These are phyloP conservation scores for Parnassius mnemosyne DNA, from an alignment of 2,888 invertebrate species.

Conservation along the genomic window DNA sequence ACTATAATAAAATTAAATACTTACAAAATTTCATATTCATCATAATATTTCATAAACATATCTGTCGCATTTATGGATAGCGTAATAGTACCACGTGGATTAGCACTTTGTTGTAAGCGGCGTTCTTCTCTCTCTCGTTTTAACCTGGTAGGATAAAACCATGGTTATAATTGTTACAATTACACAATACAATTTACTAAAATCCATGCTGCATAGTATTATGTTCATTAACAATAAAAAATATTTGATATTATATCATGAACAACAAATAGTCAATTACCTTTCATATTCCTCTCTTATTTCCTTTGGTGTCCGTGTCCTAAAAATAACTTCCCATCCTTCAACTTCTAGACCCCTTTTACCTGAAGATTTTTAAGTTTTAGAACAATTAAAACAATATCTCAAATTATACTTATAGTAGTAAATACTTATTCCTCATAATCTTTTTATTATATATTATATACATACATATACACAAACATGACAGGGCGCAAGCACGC, in stretches of 20 bases:
- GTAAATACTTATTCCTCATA: no score
- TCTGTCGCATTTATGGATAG: slow-evolving; percentile 96
- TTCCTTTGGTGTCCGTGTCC: slow-evolving; percentile 96
- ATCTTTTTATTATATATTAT: no score
- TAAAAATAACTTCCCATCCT: slow-evolving; percentile 96
- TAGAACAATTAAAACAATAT: no score
- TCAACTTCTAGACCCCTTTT: slow-evolving; percentile 95
- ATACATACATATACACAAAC: no score
- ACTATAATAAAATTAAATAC: slow-evolving; percentile 27
- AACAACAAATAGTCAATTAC: slow-evolving; percentile 40
- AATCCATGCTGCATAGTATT: not conserved
- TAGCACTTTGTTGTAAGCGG: slow-evolving; percentile 92
- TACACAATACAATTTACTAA: not conserved
- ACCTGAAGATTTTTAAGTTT: slow-evolving; percentile 73
- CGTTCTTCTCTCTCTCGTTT: slow-evolving; percentile 93
- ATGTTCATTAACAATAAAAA: slow-evolving; percentile 1
- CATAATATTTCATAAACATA: slow-evolving; percentile 91
- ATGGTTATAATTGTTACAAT: not conserved
- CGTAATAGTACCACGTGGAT: slow-evolving; percentile 93
- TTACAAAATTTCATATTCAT: slow-evolving; percentile 82
- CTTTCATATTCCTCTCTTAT: slow-evolving; percentile 98
- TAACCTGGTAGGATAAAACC: slow-evolving; percentile 54
- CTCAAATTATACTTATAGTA: no score
- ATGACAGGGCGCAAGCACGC: no score
- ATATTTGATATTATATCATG: not conserved